These are phyloP conservation scores for Orientallactaga sibirica DNA, from an alignment of 2,797 vertebrate genomes.

Conservation along the genomic window DNA sequence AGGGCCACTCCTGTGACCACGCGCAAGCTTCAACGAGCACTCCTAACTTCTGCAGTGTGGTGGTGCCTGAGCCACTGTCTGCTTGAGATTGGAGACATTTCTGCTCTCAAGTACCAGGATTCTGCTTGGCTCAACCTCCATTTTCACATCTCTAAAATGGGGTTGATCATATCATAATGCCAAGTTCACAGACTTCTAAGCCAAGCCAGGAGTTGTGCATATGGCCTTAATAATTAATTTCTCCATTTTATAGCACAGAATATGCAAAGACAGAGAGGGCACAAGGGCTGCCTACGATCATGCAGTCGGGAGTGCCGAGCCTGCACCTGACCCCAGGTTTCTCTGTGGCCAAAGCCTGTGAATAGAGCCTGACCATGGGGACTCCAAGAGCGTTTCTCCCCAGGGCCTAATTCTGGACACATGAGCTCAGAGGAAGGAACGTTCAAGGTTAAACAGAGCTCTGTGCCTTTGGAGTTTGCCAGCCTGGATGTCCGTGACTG, in stretches of 20 bases:
- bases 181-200: background rate
- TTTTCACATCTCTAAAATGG: constrained; percentile 15
- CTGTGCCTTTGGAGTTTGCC: background rate
- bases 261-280: background rate
- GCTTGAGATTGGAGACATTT: background rate
- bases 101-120: background rate
- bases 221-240: background rate
- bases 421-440: background rate
- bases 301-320: background rate
- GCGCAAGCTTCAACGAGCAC: background rate
- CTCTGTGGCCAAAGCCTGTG: background rate
- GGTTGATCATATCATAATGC: background rate
- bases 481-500: background rate
- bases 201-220: background rate
- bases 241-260: background rate
- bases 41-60: background rate
- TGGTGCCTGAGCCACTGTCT: background rate
- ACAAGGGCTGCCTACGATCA: background rate
- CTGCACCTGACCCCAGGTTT: background rate
- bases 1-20: background rate
- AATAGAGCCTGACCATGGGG: background rate
- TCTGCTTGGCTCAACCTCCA: background rate
- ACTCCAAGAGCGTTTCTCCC: background rate
- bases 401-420: accelerated
- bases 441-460: background rate